These are phyloP conservation scores for Zoroaster sp. DNA, from an alignment of 53 echinoderm and acorn worm species.

Conservation along the genomic window DNA sequence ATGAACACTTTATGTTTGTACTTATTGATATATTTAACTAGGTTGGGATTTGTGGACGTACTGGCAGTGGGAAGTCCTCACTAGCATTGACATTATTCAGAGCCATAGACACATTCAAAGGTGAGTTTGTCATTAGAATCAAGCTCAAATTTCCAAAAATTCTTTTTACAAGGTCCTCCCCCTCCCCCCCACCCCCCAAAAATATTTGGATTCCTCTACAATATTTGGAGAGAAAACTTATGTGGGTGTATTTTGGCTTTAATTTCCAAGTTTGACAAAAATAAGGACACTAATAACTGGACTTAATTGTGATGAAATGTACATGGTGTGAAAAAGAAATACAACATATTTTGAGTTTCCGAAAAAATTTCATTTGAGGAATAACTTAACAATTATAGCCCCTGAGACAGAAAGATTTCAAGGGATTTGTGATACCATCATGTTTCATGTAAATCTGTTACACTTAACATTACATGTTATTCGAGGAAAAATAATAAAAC, in stretches of 20 bases:
- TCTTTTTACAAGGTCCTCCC: neutral
- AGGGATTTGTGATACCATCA: neutral
- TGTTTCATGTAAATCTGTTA: neutral
- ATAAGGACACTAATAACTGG: neutral
- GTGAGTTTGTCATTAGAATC: neutral
- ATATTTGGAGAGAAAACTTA: neutral
- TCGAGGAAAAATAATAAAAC: neutral
- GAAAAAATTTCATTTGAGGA: too few relatives aligned
- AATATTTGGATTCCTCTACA: too few relatives aligned
- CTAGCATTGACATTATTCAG: constrained; percentile 65
- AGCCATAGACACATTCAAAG: constrained; percentile 64
- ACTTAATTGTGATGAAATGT: too few relatives aligned
- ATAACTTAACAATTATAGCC: neutral
- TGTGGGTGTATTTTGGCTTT: too few relatives aligned
- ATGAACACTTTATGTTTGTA: too few relatives aligned
- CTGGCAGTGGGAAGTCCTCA: constrained; percentile 77
- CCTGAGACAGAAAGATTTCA: neutral
- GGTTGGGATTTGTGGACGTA: constrained; percentile 76
- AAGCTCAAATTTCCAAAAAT: neutral
- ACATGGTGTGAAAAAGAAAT: too few relatives aligned
- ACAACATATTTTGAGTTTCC: too few relatives aligned
- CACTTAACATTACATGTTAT: neutral
- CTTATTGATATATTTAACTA: neutral
- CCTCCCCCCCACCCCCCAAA: neutral
- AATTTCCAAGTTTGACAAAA: too few relatives aligned